Conservation (phyloP, 2,888 invertebrate species). For the Xanthorhoe designata region DNA sequence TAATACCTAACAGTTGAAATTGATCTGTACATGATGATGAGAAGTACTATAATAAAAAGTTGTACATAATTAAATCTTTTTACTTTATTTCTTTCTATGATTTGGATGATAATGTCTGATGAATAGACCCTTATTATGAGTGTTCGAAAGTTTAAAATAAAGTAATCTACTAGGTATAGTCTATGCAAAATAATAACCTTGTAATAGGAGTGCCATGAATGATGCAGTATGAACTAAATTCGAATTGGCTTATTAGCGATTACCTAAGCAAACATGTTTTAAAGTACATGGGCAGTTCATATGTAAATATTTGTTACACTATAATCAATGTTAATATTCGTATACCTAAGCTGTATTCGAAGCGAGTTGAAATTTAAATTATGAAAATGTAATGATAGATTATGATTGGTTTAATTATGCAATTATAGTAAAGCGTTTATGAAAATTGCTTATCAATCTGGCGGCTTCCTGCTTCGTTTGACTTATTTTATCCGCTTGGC, state of each 20-base stretch:
- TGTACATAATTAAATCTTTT: too few relatives aligned
- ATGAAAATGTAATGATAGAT: slow-evolving; percentile 49
- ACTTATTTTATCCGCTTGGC: slow-evolving; percentile 2
- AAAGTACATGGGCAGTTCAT: slow-evolving; percentile 34
- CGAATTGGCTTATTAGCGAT: slow-evolving; percentile 25
- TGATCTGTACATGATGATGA: too few relatives aligned
- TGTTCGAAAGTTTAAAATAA: not conserved
- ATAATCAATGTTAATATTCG: slow-evolving; percentile 36
- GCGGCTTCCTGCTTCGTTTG: slow-evolving; percentile 25
- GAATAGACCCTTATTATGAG: too few relatives aligned
- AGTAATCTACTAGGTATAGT: not conserved
- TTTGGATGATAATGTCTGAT: too few relatives aligned
- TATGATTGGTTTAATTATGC: slow-evolving; percentile 45
- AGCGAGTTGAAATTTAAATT: slow-evolving; percentile 43
- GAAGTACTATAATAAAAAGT: too few relatives aligned
- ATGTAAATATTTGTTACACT: slow-evolving; percentile 41
- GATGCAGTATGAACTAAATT: slow-evolving; percentile 30
- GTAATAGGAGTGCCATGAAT: slow-evolving; percentile 6
- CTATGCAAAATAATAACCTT: not conserved
- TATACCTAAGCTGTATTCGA: slow-evolving; percentile 43
- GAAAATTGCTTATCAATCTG: slow-evolving; percentile 43
- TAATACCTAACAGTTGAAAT: too few relatives aligned
- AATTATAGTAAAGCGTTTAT: slow-evolving; percentile 39
- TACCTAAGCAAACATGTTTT: slow-evolving; percentile 36
- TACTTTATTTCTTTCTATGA: too few relatives aligned